These are phyloP conservation scores for Sinohyriopsis cumingii DNA, from an alignment of 2,888 invertebrate genomes.

Conservation along the genomic window DNA sequence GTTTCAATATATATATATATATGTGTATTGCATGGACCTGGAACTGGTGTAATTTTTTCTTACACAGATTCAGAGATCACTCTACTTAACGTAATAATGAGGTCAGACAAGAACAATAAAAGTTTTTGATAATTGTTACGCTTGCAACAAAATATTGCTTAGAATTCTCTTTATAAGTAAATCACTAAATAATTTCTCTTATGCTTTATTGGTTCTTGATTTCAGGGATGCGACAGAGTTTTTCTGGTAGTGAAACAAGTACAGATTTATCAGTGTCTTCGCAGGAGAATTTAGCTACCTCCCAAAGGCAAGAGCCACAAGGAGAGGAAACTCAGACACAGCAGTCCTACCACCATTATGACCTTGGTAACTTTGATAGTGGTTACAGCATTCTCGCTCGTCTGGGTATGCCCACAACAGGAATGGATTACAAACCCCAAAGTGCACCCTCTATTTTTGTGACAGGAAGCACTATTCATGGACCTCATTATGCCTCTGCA, in stretches of 20 bases:
- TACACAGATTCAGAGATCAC: too few relatives aligned
- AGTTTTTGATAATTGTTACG: background rate
- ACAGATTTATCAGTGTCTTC: constrained; percentile 86
- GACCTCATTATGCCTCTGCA: constrained; percentile 28
- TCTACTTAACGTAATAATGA: too few relatives aligned
- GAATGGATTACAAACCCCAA: constrained; percentile 30
- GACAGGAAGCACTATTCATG: constrained; percentile 26
- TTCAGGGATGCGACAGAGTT: constrained; percentile 82
- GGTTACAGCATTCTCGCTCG: constrained; percentile 71
- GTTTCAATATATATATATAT: too few relatives aligned
- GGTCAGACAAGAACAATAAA: too few relatives aligned
- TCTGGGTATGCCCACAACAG: constrained; percentile 59
- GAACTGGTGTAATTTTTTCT: too few relatives aligned
- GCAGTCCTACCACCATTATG: constrained; percentile 35
- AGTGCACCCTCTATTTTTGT: constrained; percentile 37
- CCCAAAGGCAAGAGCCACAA: constrained; percentile 87
- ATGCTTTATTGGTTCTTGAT: background rate
- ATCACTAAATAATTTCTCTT: background rate
- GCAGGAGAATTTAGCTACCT: constrained; percentile 84
- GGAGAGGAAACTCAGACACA: constrained; percentile 81
- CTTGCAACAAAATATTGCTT: background rate
- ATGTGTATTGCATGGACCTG: too few relatives aligned
- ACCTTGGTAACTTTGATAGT: constrained; percentile 50
- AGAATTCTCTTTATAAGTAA: background rate
- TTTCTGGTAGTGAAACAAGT: constrained; percentile 87